Conservation (phyloP, 2,113 vertebrate species). For the Oophaga pumilio region DNA sequence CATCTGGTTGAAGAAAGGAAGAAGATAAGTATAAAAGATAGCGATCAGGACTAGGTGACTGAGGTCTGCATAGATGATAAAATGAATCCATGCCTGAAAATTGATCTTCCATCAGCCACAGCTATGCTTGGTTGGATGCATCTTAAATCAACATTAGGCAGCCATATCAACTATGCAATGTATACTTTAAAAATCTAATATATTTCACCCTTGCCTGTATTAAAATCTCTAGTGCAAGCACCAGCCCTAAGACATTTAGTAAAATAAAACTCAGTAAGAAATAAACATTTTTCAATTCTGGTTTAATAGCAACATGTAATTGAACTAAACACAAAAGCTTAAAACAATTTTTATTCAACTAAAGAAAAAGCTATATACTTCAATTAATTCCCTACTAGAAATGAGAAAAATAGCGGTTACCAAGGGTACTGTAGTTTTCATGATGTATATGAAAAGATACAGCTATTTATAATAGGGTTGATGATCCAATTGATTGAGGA, state of each 20-base stretch:
- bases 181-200: conserved; percentile 28
- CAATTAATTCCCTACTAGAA: background rate
- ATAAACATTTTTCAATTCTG: background rate
- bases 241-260: background rate
- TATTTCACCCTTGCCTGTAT: conserved; percentile 18
- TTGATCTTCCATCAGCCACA: conserved; percentile 52
- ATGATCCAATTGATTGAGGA: no score
- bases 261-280: background rate
- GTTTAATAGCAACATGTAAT: conserved; percentile 11
- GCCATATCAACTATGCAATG: conserved; percentile 40
- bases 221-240: background rate
- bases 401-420: background rate
- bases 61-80: conserved; percentile 64
- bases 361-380: background rate
- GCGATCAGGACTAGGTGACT: conserved; percentile 59
- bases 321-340: background rate
- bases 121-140: conserved; percentile 31
- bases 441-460: background rate
- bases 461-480: background rate
- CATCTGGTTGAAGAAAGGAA: conserved; percentile 87
- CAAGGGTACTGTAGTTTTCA: background rate
- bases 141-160: conserved; percentile 54
- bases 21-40: conserved; percentile 70
- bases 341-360: background rate
- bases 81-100: conserved; percentile 56